These are phyloP conservation scores for Eriosoma lanigerum DNA, from an alignment of 1,140 invertebrate species.

Conservation along the genomic window DNA sequence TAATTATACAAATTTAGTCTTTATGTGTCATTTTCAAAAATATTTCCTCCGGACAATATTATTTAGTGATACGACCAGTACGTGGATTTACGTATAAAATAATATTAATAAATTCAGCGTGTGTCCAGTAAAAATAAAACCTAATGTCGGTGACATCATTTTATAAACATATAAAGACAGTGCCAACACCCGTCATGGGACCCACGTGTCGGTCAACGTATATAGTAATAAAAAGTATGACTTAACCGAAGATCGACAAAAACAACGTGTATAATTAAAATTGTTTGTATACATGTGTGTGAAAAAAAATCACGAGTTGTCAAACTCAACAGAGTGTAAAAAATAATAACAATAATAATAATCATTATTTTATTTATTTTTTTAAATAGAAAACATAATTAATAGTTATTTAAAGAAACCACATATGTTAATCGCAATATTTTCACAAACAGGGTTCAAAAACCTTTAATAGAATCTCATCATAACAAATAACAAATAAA, in stretches of 20 bases:
- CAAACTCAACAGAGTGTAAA: conserved; percentile 17
- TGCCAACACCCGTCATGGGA: conserved; percentile 28
- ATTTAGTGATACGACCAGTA: too few species aligned
- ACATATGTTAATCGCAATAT: conserved; percentile 30
- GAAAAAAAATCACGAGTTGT: conserved; percentile 27
- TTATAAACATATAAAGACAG: neutral
- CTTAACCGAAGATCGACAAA: conserved; percentile 27
- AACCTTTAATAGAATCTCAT: conserved; percentile 11
- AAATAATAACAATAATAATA: conserved; percentile 16
- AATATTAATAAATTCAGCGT: neutral
- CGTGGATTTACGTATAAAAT: neutral
- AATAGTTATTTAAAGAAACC: conserved; percentile 40
- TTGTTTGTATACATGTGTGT: neutral
- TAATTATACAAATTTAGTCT: too few species aligned
- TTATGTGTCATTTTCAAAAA: too few species aligned
- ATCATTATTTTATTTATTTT: too few species aligned
- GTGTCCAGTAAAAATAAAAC: conserved; percentile 7
- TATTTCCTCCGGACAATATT: too few species aligned
- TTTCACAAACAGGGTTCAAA: neutral
- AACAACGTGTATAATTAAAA: conserved; percentile 27
- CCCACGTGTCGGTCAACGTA: conserved; percentile 20
- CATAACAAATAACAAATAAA: too few species aligned
- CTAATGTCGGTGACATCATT: conserved; percentile 13
- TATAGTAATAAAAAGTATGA: conserved; percentile 13
- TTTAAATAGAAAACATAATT: conserved; percentile 27